Base-by-base conservation (phyloP, 1,140 invertebrate species). In the Drosophila tani region DNA sequence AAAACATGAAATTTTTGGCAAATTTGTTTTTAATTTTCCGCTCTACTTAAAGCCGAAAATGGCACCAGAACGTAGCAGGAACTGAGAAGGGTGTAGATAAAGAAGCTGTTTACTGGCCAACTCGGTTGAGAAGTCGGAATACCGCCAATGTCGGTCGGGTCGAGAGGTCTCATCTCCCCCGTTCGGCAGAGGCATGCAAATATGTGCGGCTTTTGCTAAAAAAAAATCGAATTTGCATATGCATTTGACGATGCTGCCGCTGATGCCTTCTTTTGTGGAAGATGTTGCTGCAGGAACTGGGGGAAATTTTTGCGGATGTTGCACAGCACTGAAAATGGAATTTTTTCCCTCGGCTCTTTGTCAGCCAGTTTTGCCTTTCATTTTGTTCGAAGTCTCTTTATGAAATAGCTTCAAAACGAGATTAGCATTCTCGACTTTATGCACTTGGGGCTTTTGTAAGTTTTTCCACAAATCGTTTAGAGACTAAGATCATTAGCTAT, bases 1-100 rank as follows among this genome's bases (percentile, higher is more conserved):
- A 74, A 80, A 81, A 87, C 74, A 68, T 67, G 57, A 82, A 79
- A 85, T 69, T 76, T 83, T 68, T 64, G 64, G 65, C 63, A 88
- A 88, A 88, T 84, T 88, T 88, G 81, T 90, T 90, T 90, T 84
- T 90, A 90, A 88, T 88, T 88, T 88, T 90, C 78, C 85, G 85
- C 85, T 88, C 84, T 88, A 88, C 81, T 84, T 88, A 75, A 75
- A 81, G 69, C 65, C 67, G 81, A 90, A 87, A 88, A 87, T 87
- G 84, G 65, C 74, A 57, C 53, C 66, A 59, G 32, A 46, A 70
- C 53, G 32, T 29, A 56, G 46, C 65, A 19, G n/a, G 55, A 45
- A 73, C 24, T 7, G 32, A 60, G 51, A 81, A 81, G 66, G 81
- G 85, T 58, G 75, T 84, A 81, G 84, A 81, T 87, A 87, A 87